Conservation (phyloP, 2,888 invertebrate species). For the Anorthoa munda region DNA sequence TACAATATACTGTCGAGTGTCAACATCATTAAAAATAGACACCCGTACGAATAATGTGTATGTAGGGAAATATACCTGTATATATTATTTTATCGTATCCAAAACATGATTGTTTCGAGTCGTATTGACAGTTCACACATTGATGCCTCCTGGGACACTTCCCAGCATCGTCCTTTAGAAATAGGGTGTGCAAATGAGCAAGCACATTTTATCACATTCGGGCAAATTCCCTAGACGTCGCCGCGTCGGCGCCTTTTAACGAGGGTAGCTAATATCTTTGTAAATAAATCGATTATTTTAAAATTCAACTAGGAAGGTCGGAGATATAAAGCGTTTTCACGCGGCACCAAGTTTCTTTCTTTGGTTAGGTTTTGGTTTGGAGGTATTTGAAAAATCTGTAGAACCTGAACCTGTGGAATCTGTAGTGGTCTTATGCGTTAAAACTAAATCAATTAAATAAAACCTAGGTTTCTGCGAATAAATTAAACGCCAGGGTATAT, state of each 20-base stretch:
- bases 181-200: slow-evolving; percentile 53
- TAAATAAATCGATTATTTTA: slow-evolving; percentile 47
- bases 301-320: slow-evolving; percentile 27
- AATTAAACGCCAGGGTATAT: no score
- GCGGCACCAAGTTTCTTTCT: neutral
- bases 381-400: no score
- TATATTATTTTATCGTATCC: slow-evolving; percentile 16
- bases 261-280: slow-evolving; percentile 54
- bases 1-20: slow-evolving; percentile 14
- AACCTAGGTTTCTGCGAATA: no score
- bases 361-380: neutral
- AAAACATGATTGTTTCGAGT: slow-evolving; percentile 47
- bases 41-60: neutral
- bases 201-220: slow-evolving; percentile 59
- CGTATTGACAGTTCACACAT: slow-evolving; percentile 45
- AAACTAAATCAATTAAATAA: no score
- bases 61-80: neutral
- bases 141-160: slow-evolving; percentile 19
- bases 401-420: no score
- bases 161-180: slow-evolving; percentile 40
- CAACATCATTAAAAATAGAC: slow-evolving; percentile 24
- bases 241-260: slow-evolving; percentile 39
- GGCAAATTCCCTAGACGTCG: slow-evolving; percentile 41
- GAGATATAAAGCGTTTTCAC: neutral
- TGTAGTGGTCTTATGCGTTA: neutral